Evolutionary conservation across 30 jellyfish, hydroid and myxozoan genomes (phyloP).

Genomic region (Pseudorhiza aurosa): DNA sequence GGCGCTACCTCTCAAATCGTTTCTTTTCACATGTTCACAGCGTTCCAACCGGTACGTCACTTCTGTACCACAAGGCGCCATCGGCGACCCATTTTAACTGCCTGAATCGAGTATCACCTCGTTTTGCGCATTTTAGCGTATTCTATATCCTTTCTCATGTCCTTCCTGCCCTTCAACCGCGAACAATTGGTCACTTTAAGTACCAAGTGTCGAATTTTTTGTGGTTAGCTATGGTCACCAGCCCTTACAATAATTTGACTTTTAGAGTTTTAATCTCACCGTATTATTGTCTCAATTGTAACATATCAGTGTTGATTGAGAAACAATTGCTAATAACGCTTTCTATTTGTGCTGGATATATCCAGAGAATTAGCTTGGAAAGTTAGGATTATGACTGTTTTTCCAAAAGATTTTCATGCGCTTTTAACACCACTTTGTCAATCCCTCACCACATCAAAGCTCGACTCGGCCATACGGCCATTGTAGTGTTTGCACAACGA

Average conservation of each 20-base stretch:
- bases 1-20: too few relatives aligned
- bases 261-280: conserved; percentile 5
- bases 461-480: too few relatives aligned
- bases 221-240: conserved; percentile 28
- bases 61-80: conserved; percentile 71
- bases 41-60: too few relatives aligned
- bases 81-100: conserved; percentile 24
- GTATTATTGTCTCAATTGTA: conserved; percentile 17
- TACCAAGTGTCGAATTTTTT: conserved; percentile 20
- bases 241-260: background rate
- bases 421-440: background rate
- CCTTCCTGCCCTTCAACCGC: conserved; percentile 62
- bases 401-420: conserved; percentile 6
- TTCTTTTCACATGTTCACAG: too few relatives aligned
- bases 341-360: background rate
- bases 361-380: background rate
- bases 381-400: conserved; percentile 24
- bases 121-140: conserved; percentile 24
- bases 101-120: conserved; percentile 45
- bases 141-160: conserved; percentile 35
- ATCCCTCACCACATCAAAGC: conserved; percentile 2
- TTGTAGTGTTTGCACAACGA: too few relatives aligned
- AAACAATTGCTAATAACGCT: conserved; percentile 31
- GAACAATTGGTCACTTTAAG: conserved; percentile 9
- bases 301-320: conserved; percentile 44